Conservation (phyloP, 2,797 vertebrate genomes). For the Miichthys miiuy region DNA sequence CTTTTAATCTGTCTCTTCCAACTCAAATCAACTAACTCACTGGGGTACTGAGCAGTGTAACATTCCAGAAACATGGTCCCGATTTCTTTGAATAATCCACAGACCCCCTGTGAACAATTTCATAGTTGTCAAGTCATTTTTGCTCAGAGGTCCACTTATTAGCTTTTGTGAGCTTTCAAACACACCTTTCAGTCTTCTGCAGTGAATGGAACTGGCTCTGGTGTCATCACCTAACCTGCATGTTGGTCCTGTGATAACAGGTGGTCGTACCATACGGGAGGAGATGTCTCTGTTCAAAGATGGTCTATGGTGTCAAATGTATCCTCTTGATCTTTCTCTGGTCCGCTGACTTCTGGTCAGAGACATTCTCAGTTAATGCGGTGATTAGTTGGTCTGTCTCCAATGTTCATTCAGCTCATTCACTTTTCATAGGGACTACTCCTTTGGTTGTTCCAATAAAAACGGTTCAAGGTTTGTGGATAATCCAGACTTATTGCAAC, state of each 20-base stretch:
- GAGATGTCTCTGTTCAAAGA: too few relatives aligned
- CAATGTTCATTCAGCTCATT: neutral
- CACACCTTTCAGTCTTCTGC: neutral
- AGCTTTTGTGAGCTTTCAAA: neutral
- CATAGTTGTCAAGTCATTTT: neutral
- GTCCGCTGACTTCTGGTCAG: too few relatives aligned
- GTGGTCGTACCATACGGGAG: neutral
- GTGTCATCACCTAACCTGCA: neutral
- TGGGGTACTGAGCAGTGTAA: too few relatives aligned
- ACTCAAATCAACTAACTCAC: too few relatives aligned
- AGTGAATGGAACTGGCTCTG: neutral
- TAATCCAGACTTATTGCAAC: slow-evolving; percentile 1
- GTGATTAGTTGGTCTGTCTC: too few relatives aligned
- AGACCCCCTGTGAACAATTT: too few relatives aligned
- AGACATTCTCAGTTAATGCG: neutral
- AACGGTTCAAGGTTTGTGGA: neutral
- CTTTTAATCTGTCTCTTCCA: too few relatives aligned
- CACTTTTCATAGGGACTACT: neutral
- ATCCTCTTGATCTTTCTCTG: too few relatives aligned
- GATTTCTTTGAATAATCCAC: too few relatives aligned
- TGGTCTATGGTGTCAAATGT: too few relatives aligned
- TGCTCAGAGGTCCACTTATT: too few relatives aligned
- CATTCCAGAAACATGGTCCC: too few relatives aligned
- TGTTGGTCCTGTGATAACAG: neutral
- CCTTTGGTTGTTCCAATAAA: neutral